Conservation (phyloP, 2,113 vertebrate species). For the Petaurus breviceps region DNA sequence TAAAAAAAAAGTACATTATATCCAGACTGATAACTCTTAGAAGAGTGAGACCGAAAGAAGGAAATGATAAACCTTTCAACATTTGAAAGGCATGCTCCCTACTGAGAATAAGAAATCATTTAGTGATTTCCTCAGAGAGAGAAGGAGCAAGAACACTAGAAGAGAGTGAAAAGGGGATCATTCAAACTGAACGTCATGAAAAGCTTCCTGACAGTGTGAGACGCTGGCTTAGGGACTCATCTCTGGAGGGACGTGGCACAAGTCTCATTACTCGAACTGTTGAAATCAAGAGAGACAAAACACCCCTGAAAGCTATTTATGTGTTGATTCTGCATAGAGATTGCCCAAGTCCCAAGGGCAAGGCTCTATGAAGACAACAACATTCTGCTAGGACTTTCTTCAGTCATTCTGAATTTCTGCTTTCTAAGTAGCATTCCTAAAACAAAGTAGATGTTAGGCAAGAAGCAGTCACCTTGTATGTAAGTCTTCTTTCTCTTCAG, state of each 20-base stretch:
- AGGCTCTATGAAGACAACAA: conserved; percentile 24
- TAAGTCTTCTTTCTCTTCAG: neutral
- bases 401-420: conserved; percentile 30
- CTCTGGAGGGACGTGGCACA: conserved; percentile 8
- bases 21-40: conserved; percentile 13
- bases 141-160: conserved; percentile 25
- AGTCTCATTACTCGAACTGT: conserved; percentile 29
- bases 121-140: conserved; percentile 5
- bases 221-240: conserved; percentile 38
- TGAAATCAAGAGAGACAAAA: conserved; percentile 60
- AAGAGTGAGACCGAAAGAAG: conserved; percentile 34
- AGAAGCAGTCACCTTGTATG: neutral
- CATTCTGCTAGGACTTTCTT: conserved; percentile 28
- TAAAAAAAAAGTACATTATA: neutral
- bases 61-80: neutral
- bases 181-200: conserved; percentile 8
- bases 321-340: conserved; percentile 55
- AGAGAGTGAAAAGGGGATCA: conserved; percentile 20
- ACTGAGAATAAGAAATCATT: conserved; percentile 20
- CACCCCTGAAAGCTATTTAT: conserved; percentile 38
- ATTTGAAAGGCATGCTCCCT: conserved; percentile 24
- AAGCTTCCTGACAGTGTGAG: conserved; percentile 36
- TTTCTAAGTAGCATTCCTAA: conserved; percentile 11
- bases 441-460: neutral
- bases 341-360: conserved; percentile 34